Percentiles rank a stretch among this genome's conserved stretches.
These are phyloP conservation scores for Paedocypris micromegethes DNA, from an alignment of 2,797 vertebrate species.

Conservation along the genomic window DNA sequence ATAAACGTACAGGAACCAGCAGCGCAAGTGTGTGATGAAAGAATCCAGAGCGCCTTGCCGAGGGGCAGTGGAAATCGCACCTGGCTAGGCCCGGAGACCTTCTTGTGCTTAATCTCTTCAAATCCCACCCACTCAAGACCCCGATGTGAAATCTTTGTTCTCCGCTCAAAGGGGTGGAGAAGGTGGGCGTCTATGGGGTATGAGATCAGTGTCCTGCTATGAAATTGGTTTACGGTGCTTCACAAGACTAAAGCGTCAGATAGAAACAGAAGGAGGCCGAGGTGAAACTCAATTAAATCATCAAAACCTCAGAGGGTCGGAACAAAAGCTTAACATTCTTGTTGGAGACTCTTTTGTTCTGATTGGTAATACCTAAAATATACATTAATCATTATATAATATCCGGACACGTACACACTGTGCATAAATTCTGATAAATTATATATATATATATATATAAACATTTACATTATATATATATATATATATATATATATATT, in stretches of 20 bases:
- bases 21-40: slow-evolving; percentile 38
- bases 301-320: slow-evolving; percentile 55
- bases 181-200: slow-evolving; percentile 32
- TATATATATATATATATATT: too few relatives aligned
- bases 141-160: slow-evolving; percentile 45
- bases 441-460: too few relatives aligned
- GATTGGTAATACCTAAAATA: not conserved
- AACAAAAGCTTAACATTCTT: slow-evolving; percentile 45
- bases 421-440: too few relatives aligned
- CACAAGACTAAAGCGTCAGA: slow-evolving; percentile 29
- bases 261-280: slow-evolving; percentile 20
- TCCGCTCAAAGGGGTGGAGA: slow-evolving; percentile 41
- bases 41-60: not conserved
- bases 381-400: not conserved
- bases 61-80: slow-evolving; percentile 39
- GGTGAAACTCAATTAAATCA: slow-evolving; percentile 58
- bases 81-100: slow-evolving; percentile 37
- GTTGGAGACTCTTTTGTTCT: not conserved
- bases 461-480: too few relatives aligned
- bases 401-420: not conserved
- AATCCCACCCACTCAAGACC: slow-evolving; percentile 27
- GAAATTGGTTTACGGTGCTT: slow-evolving; percentile 43
- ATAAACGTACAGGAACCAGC: slow-evolving; percentile 31
- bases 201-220: slow-evolving; percentile 37
- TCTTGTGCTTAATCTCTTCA: slow-evolving; percentile 37